Base-by-base conservation (phyloP, 2,113 vertebrate genomes). In the Zosterops japonicus region DNA sequence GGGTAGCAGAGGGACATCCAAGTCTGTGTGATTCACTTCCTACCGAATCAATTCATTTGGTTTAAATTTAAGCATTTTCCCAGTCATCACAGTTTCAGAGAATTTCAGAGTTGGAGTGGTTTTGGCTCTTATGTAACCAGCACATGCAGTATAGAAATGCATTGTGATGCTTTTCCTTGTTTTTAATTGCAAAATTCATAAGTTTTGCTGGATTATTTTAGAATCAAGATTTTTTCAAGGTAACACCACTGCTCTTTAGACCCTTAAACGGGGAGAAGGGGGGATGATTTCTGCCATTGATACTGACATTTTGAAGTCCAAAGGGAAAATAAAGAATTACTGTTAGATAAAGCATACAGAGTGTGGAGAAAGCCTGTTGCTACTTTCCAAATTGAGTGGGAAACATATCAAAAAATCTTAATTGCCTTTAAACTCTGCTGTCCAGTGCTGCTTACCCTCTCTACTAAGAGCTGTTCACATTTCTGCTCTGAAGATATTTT, bases 1-100 rank as follows among this genome's bases (percentile, higher is more conserved):
- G 82, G 53, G 42, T 65, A 85, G 69, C 42, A 89, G 67, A 92
- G 81, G 29, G 39, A 41, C 61, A 91, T 85, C 74, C 87, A 85
- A 94, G 87, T 50, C 35, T 82, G 56, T 84, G 75, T 96, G 83
- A 93, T 92, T 95, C 91, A 92, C 50, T 85, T 92, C 84, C 92
- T 91, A 79, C 23, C 14, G 87, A 89, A 96, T 84, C 69, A 92
- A 75, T 94, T 29, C 4, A 59, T 83, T 94, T 77, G 52, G 78
- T 75, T 79, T 89, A 70, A 94, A 92, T 92, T 64, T 90, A 89
- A 93, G 27, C 42, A 61, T 63, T 75, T 79, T 75, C 56, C 46
- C 33, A 87, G 72, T 90, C 81, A 64, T 75, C 83, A 69, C 41
- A 59, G 33, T 81, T 93, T 63, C 69, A 71, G 53, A 76, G 36